These are phyloP conservation scores for Okamejei kenojei DNA, from an alignment of 2,797 vertebrate species.

Conservation along the genomic window DNA sequence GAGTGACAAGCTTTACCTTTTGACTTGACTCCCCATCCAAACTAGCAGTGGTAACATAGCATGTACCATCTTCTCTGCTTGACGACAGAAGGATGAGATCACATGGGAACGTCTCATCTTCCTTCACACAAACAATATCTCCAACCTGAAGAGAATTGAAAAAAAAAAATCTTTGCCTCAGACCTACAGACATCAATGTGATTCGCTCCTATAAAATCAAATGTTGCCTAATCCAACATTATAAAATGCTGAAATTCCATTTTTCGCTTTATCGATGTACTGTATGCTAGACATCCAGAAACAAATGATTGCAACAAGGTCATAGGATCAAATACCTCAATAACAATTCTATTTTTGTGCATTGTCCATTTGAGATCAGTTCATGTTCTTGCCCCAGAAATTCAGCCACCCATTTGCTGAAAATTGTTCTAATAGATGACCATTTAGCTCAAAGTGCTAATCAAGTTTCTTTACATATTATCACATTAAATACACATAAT, in stretches of 20 bases:
- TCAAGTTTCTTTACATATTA: too few relatives aligned
- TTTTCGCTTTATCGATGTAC: background rate
- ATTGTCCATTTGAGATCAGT: background rate
- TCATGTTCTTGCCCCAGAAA: too few relatives aligned
- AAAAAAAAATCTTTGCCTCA: background rate
- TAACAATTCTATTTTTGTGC: background rate
- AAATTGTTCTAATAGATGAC: too few relatives aligned
- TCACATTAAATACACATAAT: too few relatives aligned
- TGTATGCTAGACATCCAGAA: background rate
- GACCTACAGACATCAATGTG: background rate
- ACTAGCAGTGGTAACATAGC: constrained; percentile 92
- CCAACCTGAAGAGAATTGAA: constrained; percentile 68
- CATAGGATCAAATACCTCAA: background rate
- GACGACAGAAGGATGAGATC: constrained; percentile 89
- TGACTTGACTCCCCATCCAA: constrained; percentile 96
- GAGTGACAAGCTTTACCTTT: constrained; percentile 67
- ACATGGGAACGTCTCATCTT: constrained; percentile 94
- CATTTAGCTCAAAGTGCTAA: too few relatives aligned
- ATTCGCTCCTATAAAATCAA: background rate
- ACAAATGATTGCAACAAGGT: background rate
- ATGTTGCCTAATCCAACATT: background rate
- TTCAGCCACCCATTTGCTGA: too few relatives aligned
- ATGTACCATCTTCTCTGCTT: constrained; percentile 72
- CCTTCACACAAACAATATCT: constrained; percentile 83
- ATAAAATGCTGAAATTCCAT: background rate